Evolutionary conservation across 2,113 vertebrate genomes (phyloP).

Genomic region (Brachirus orientalis): DNA sequence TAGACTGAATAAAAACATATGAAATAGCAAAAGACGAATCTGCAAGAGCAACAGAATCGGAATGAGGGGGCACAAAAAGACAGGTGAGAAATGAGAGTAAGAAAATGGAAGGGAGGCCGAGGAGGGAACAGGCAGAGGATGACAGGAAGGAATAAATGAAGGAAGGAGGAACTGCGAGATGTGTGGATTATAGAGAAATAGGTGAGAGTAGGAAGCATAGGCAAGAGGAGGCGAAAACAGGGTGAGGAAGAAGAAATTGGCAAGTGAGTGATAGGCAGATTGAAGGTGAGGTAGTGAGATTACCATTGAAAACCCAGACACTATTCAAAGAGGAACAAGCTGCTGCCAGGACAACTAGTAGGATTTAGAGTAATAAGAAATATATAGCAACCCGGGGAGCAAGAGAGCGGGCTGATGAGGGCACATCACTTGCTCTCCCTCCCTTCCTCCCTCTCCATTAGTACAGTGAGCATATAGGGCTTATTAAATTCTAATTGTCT

Average conservation of each 20-base stretch:
- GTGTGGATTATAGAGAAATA: slow-evolving; percentile 23
- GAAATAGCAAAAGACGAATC: slow-evolving; percentile 18
- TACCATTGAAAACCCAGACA: slow-evolving; percentile 43
- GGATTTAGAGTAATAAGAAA: slow-evolving; percentile 61
- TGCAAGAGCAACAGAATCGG: slow-evolving; percentile 16
- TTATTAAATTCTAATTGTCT: slow-evolving; percentile 80
- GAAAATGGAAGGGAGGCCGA: slow-evolving; percentile 41
- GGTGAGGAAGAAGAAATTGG: slow-evolving; percentile 49
- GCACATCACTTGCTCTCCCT: slow-evolving; percentile 14
- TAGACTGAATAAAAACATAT: slow-evolving; percentile 5
- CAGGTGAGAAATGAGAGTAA: slow-evolving; percentile 49
- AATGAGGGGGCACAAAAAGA: slow-evolving; percentile 14
- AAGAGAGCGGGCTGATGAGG: slow-evolving; percentile 35
- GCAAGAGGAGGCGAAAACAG: slow-evolving; percentile 23
- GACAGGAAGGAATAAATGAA: slow-evolving; percentile 27
- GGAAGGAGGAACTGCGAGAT: slow-evolving; percentile 30
- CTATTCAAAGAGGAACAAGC: slow-evolving; percentile 61
- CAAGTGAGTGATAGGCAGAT: background rate
- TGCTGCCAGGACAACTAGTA: slow-evolving; percentile 57
- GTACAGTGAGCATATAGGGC: slow-evolving; percentile 76
- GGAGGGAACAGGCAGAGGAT: slow-evolving; percentile 9
- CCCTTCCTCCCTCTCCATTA: slow-evolving; percentile 64
- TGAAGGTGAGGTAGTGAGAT: slow-evolving; percentile 18
- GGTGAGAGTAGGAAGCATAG: slow-evolving; percentile 25
- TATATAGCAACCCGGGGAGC: slow-evolving; percentile 46